phyloP scores from a whole-genome alignment of 2,888 invertebrate species.

The Drosophila meridiana region DNA sequence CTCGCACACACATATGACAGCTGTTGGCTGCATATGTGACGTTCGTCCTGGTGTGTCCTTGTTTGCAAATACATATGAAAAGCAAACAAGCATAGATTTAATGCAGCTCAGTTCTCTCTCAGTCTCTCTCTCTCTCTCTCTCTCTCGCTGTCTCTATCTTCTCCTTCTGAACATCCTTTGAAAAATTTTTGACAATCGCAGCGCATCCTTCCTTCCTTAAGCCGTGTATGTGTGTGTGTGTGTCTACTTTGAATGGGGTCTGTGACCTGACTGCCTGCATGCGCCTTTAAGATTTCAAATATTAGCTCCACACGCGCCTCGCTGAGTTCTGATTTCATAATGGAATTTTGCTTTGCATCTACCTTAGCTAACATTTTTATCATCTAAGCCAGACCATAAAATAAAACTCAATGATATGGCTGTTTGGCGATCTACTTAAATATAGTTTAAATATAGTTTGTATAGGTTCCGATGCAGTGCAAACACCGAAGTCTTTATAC shows the following conservation, averaged over 20 bases:
- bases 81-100: constrained; percentile 79
- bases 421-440: too few species aligned
- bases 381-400: not conserved
- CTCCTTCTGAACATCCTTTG: constrained; percentile 41
- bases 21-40: constrained; percentile 55
- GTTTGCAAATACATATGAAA: constrained; percentile 79
- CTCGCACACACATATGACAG: constrained; percentile 31
- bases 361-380: not conserved
- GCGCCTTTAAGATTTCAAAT: constrained; percentile 39
- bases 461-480: not conserved
- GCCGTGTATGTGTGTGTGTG: constrained; percentile 7
- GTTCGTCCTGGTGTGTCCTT: constrained; percentile 57
- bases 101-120: constrained; percentile 59
- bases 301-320: constrained; percentile 32
- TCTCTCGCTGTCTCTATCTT: constrained; percentile 7
- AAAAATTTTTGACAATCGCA: constrained; percentile 61
- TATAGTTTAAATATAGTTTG: not conserved
- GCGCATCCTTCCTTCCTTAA: constrained; percentile 48
- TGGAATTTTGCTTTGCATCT: constrained; percentile 9
- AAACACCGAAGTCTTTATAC: not conserved
- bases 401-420: not conserved
- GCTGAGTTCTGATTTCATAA: constrained; percentile 17
- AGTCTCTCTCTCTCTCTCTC: not conserved
- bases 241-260: constrained; percentile 38
- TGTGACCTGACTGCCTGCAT: constrained; percentile 41